phyloP scores from a whole-genome alignment of 1,140 invertebrate species.

The Apis florea region DNA sequence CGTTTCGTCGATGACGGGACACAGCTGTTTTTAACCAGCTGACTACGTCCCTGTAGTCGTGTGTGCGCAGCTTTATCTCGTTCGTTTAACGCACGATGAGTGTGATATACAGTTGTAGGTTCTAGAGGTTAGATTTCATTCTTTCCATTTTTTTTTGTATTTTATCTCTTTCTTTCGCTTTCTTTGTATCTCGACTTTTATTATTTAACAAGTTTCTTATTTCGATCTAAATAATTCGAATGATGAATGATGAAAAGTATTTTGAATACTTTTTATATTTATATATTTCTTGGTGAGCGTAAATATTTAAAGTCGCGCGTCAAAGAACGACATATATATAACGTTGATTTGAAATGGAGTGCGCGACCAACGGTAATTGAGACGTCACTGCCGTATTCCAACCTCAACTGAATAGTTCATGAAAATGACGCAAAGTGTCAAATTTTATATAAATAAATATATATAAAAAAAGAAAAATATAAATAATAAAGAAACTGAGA shows the following conservation, averaged over 20 bases:
- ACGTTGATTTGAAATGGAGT: slow-evolving; percentile 9
- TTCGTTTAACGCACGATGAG: slow-evolving; percentile 9
- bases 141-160: not conserved
- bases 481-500: not conserved
- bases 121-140: slow-evolving; percentile 40
- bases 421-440: slow-evolving; percentile 17
- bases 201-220: not conserved
- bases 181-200: not conserved
- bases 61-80: slow-evolving; percentile 51
- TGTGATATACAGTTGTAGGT: not conserved
- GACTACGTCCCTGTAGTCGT: slow-evolving; percentile 68
- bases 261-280: not conserved
- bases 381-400: slow-evolving; percentile 19
- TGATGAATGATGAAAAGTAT: not conserved
- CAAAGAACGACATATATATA: not conserved
- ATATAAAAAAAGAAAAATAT: not conserved
- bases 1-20: slow-evolving; percentile 67
- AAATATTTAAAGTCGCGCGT: slow-evolving; percentile 31
- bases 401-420: not conserved
- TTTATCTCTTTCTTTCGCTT: not conserved
- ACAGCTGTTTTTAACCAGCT: slow-evolving; percentile 80
- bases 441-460: not conserved
- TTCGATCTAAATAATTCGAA: not conserved
- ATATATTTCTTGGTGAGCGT: slow-evolving; percentile 4
- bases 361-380: slow-evolving; percentile 44